Evolutionary conservation across 2,888 invertebrate genomes (phyloP).

Genomic region (Mechanitis messenoides): DNA sequence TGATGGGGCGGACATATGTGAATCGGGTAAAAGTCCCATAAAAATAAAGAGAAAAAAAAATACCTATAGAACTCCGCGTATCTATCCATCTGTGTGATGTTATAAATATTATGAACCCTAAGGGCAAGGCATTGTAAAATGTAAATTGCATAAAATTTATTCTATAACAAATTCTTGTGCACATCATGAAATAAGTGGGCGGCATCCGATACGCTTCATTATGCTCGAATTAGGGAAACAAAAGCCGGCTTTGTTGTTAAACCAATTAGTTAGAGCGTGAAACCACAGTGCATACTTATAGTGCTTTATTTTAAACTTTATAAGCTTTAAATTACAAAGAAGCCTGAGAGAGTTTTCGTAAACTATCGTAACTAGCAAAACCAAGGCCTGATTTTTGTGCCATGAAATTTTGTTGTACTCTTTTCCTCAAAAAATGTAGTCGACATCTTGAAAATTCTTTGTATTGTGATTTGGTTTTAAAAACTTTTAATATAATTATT

Average conservation of each 20-base stretch:
- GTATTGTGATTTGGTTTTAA: no score
- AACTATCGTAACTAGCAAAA: slow-evolving; percentile 1
- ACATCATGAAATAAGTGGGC: slow-evolving; percentile 5
- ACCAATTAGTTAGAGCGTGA: slow-evolving; percentile 9
- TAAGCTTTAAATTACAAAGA: slow-evolving; percentile 2
- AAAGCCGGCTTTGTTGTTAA: slow-evolving; percentile 5
- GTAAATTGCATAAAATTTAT: not conserved
- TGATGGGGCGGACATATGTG: no score
- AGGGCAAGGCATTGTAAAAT: no score
- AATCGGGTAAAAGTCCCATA: no score
- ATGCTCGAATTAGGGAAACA: slow-evolving; percentile 15
- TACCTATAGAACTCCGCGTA: no score
- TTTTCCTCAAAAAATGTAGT: no score
- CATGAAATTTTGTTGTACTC: not conserved
- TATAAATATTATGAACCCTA: no score
- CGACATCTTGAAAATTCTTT: no score
- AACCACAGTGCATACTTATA: slow-evolving; percentile 8
- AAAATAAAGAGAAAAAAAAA: no score
- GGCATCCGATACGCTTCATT: slow-evolving; percentile 17
- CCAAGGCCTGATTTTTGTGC: not conserved
- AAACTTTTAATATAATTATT: no score
- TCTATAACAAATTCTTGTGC: not conserved
- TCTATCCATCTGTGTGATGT: no score
- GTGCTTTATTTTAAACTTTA: slow-evolving; percentile 8
- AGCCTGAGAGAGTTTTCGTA: slow-evolving; percentile 3